These are phyloP conservation scores for Idaea straminata DNA, from an alignment of 2,888 invertebrate species.

Conservation along the genomic window DNA sequence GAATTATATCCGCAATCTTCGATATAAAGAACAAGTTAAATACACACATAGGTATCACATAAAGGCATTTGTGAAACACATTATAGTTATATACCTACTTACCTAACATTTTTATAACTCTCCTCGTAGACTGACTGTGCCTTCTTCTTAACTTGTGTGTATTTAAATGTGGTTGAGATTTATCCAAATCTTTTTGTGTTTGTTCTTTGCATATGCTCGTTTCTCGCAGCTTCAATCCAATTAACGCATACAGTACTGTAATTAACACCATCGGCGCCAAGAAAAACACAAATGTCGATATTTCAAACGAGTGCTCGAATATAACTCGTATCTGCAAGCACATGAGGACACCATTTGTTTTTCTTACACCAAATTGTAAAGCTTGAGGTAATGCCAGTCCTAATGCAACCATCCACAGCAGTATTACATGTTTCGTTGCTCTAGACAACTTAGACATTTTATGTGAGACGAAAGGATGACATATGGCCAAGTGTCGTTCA, in stretches of 20 bases:
- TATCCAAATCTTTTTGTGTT: conserved; percentile 43
- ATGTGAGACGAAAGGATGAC: conserved; percentile 84
- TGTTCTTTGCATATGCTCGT: conserved; percentile 59
- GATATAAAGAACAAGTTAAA: not conserved
- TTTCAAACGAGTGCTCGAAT: conserved; percentile 83
- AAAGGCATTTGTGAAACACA: not conserved
- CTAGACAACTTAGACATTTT: conserved; percentile 93
- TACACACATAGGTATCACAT: not conserved
- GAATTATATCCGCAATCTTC: not conserved
- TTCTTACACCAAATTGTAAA: conserved; percentile 64
- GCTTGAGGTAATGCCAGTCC: conserved; percentile 87
- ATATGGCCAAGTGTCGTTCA: conserved; percentile 84
- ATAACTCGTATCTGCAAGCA: conserved; percentile 75
- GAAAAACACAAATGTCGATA: conserved; percentile 87
- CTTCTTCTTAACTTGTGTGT: conserved; percentile 53
- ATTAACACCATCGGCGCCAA: conserved; percentile 88
- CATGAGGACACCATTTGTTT: conserved; percentile 61
- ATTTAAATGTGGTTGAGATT: conserved; percentile 32
- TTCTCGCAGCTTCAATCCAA: conserved; percentile 81
- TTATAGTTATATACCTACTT: conserved; percentile 43
- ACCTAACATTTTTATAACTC: conserved; percentile 89
- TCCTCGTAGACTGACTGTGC: conserved; percentile 81
- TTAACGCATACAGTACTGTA: conserved; percentile 85
- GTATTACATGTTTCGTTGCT: conserved; percentile 88
- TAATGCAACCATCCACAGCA: conserved; percentile 90